These are phyloP conservation scores for Brachyrhaphis roseni DNA, from an alignment of 2,797 vertebrate genomes.

Conservation along the genomic window DNA sequence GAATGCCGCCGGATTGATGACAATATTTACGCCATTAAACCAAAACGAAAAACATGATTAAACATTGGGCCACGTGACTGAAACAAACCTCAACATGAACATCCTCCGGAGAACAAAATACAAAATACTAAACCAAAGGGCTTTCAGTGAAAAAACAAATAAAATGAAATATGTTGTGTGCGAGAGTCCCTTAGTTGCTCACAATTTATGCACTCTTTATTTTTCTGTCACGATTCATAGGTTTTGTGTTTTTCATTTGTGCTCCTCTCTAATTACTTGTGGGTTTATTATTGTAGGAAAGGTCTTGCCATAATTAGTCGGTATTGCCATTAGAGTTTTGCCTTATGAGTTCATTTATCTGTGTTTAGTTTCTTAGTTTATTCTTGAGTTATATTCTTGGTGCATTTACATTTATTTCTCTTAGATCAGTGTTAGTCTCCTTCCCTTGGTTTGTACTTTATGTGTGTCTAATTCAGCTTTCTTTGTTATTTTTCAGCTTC, in stretches of 20 bases:
- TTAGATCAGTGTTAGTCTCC: not conserved
- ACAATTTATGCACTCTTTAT: not conserved
- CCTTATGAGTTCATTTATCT: not conserved
- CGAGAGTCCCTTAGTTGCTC: not conserved
- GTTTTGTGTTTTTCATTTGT: not conserved
- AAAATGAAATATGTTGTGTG: no score
- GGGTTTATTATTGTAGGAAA: not conserved
- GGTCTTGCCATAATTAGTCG: not conserved
- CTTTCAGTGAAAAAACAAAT: no score
- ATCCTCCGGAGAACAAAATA: no score
- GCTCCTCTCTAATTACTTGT: not conserved
- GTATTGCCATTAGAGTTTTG: not conserved
- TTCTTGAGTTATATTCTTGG: not conserved
- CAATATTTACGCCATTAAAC: no score
- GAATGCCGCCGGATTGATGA: no score
- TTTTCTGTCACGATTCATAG: not conserved
- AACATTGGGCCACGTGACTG: no score
- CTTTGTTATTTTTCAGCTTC: not conserved
- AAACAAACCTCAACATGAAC: no score
- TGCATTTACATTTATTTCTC: not conserved
- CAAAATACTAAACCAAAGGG: no score
- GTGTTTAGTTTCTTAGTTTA: not conserved
- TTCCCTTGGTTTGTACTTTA: not conserved
- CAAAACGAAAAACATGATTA: no score
- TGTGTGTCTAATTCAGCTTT: not conserved